phyloP scores from a whole-genome alignment of 2,797 vertebrate species.

The Platyrinchus mystaceus region DNA sequence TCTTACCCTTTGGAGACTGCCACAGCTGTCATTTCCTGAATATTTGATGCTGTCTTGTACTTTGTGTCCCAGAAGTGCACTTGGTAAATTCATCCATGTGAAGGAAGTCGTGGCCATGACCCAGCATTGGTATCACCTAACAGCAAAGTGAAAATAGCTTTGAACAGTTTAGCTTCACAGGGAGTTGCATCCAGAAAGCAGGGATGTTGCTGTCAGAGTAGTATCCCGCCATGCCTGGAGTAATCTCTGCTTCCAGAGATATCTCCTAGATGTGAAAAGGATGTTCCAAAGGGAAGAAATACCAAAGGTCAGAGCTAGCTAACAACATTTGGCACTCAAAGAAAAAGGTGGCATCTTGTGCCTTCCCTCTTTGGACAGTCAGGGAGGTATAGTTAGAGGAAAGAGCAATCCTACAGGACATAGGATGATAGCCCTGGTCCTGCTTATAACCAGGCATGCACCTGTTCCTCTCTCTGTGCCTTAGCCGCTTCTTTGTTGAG shows the following conservation, averaged over 20 bases:
- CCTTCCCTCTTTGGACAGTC: background rate
- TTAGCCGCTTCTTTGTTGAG: background rate
- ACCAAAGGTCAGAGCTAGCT: background rate
- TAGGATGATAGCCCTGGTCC: background rate
- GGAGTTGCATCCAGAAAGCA: background rate
- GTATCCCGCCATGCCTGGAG: accelerated
- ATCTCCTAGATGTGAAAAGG: background rate
- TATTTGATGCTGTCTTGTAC: conserved; percentile 29
- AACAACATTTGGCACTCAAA: background rate
- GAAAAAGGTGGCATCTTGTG: background rate
- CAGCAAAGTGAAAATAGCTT: conserved; percentile 60
- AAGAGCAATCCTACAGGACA: background rate
- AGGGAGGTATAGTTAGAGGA: background rate
- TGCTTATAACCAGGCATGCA: background rate
- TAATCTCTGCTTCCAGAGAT: background rate
- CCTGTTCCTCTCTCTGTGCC: background rate
- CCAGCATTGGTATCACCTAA: conserved; percentile 33
- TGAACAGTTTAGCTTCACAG: background rate
- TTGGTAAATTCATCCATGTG: conserved; percentile 57
- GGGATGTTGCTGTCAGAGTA: background rate
- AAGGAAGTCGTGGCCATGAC: conserved; percentile 32
- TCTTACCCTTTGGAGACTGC: background rate
- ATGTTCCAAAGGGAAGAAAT: background rate
- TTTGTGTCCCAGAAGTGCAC: conserved; percentile 35
- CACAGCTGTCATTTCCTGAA: conserved; percentile 42